Conservation (phyloP, 2,797 vertebrate genomes). For the Clarias platycephalus region DNA sequence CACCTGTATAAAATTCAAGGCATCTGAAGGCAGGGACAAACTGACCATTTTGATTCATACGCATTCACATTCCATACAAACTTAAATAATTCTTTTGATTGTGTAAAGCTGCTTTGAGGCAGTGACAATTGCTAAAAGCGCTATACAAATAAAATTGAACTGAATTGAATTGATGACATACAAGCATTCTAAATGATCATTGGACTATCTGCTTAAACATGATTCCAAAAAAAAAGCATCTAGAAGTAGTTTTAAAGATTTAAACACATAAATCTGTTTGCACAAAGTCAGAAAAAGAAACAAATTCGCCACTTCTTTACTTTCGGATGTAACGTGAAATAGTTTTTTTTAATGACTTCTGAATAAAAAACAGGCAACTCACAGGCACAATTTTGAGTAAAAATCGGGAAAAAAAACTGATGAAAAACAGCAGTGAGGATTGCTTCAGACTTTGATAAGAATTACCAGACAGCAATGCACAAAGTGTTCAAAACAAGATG, state of each 20-base stretch:
- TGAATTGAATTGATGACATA: not conserved
- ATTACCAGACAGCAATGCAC: not conserved
- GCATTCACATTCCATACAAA: too few relatives aligned
- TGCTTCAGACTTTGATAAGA: not conserved
- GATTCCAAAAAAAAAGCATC: not conserved
- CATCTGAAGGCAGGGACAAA: too few relatives aligned
- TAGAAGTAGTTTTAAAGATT: not conserved
- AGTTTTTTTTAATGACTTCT: not conserved
- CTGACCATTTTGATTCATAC: too few relatives aligned
- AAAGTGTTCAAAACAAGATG: not conserved
- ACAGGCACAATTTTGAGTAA: not conserved
- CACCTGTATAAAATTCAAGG: not conserved
- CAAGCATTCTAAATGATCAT: not conserved
- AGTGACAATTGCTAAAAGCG: too few relatives aligned
- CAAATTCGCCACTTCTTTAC: not conserved
- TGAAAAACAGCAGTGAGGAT: not conserved
- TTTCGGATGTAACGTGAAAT: not conserved
- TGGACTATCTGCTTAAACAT: not conserved
- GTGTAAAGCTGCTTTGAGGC: too few relatives aligned
- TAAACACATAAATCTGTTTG: not conserved
- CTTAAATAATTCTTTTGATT: too few relatives aligned
- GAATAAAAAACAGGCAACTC: not conserved
- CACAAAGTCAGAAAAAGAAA: not conserved
- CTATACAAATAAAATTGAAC: too few relatives aligned
- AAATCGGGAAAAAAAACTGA: not conserved